Base-by-base conservation (phyloP, 1,140 invertebrate species). In the Brachionus manjavacas region DNA sequence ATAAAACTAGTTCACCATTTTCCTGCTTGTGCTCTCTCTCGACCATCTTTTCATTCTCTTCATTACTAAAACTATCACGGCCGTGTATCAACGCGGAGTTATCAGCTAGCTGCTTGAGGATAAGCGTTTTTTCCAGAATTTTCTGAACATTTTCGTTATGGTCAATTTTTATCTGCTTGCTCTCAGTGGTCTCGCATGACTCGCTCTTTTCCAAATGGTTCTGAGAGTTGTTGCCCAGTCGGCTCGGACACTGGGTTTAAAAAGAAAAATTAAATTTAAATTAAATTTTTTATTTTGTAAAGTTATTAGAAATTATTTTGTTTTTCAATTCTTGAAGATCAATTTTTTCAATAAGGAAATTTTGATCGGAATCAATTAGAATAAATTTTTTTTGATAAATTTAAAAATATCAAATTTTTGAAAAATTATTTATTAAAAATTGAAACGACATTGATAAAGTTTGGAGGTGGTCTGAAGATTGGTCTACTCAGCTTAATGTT, bases 21-120 rank as follows among this genome's bases (percentile, higher is more conserved):
- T 39, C 68, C 6, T 35, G 31, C 6, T 35, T 35, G 31, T 6
- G 31, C 31, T 35, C 31, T 35, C 31, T 35, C 31, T 35, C 31
- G 66, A 4, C 3, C 66, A 35, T 14, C n/a, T 72, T 72, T 72
- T 72, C 68, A 72, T 72, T 72, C 68, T 72, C 68, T 41, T 41
- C 68, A 72, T 41, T 72, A 72, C 68, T 72, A 72, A 72, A 72
- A 72, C 39, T 23, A 41, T 46, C 6, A 16, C 6, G 64, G 14
- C 4, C 14, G 28, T 68, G 31, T 1, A 4, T 72, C 31, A 41
- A 41, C 9, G 16, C 20, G 31, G 4, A 35, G 16, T 72, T 72
- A 72, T 72, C 68, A 72, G 68, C 39, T 41, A 72, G 31, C 16
- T 72, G 68, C 16, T 72, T 72, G 2, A 72, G 31, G 16, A 41